Evolutionary conservation across 2,113 vertebrate genomes (phyloP), one percentile per base, ranked within the genome.

Genomic region (Rissa tridactyla): DNA sequence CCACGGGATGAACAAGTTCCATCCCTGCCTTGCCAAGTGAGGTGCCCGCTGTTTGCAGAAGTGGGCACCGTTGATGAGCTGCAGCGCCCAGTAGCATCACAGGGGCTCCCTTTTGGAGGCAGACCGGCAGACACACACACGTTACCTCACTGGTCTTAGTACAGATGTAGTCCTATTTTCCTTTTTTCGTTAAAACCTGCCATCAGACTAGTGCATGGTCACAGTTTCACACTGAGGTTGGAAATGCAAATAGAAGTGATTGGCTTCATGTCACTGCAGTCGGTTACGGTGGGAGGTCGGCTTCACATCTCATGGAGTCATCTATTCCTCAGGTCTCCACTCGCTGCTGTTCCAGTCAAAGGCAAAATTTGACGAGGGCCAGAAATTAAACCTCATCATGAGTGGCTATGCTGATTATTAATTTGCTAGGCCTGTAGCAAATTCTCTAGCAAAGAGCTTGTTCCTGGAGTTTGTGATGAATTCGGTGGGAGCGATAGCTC

Each of bases 1-100:
- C 29, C 64, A 4, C 18, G 1, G 17, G 18, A 54, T 57, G 49
- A 32, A 66, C 34, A 57, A n/a, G 51, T 4, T 57, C 25, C 0
- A 0, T 52, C n/a, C 40, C 30, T 47, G 38, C 40, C 40, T 27
- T 1, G 2, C n/a, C 3, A 0, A 9, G 15, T 34, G 54, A n/a
- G 54, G 17, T 86, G 6, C 21, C 26, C 18, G 34, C 65, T 55
- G 15, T 52, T 82, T 7, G 58, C 57, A 49, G n/a, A 30, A 76
- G 62, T 0, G 16, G 58, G 51, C 34, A 2, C 26, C 15, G 0
- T 3, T 3, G 23, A 36, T 40, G 51, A 69, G 9, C 26, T 60
- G 51, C 46, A 61, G 51, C 32, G 5, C 44, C 62, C 52, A 1
- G 13, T 14, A 34, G 27, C 19, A 14, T 70, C 40, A 11, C 40